Percentiles rank a stretch among this genome's conserved stretches.
These are phyloP conservation scores for Willowsia nigromaculata DNA, from an alignment of 2,888 invertebrate species.

Conservation along the genomic window DNA sequence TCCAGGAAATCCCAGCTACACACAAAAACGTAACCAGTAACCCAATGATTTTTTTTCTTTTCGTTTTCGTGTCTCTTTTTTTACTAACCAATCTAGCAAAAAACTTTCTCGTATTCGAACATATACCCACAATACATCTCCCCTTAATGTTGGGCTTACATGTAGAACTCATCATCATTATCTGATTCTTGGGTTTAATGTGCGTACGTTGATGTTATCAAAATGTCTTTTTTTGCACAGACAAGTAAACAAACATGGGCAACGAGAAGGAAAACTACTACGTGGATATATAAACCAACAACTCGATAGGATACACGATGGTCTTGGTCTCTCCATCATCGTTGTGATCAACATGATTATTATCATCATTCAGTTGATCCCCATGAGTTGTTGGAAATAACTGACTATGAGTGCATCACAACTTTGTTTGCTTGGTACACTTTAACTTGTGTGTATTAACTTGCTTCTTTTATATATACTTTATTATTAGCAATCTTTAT, in stretches of 20 bases:
- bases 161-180: slow-evolving; percentile 7
- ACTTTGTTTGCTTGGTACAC: background rate
- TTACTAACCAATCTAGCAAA: background rate
- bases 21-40: slow-evolving; percentile 44
- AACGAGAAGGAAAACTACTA: background rate
- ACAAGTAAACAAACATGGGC: background rate
- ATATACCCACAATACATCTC: background rate
- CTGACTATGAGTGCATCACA: background rate
- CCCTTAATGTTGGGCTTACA: background rate
- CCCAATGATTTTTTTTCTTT: slow-evolving; percentile 53
- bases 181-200: background rate
- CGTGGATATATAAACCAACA: background rate
- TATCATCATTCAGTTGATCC: slow-evolving; percentile 48
- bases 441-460: background rate
- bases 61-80: background rate
- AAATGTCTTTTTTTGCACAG: slow-evolving; percentile 4
- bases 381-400: slow-evolving; percentile 21
- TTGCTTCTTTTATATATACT: background rate
- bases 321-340: slow-evolving; percentile 14
- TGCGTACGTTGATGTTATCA: slow-evolving; percentile 33
- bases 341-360: slow-evolving; percentile 53
- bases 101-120: background rate
- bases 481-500: background rate
- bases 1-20: slow-evolving; percentile 50
- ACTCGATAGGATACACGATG: background rate